phyloP scores from a whole-genome alignment of 1,140 invertebrate genomes.

The Drosophila bifasciata region DNA sequence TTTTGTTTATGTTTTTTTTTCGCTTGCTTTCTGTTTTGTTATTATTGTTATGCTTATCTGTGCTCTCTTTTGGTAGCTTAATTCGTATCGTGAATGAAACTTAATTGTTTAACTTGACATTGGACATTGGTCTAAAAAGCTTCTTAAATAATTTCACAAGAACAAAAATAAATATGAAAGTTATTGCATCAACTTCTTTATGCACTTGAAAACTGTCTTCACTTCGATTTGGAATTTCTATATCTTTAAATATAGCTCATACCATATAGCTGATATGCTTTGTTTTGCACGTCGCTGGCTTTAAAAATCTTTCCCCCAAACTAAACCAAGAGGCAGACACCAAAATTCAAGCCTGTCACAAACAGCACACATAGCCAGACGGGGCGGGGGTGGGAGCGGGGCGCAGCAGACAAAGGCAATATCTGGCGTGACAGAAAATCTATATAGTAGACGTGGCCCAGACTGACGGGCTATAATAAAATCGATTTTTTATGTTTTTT shows the following conservation, averaged over 20 bases:
- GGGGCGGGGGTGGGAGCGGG: not conserved
- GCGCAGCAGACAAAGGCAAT: slow-evolving; percentile 56
- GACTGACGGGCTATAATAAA: slow-evolving; percentile 72
- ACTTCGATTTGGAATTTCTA: not conserved
- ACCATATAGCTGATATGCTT: no score
- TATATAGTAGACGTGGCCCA: slow-evolving; percentile 64
- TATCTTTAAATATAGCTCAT: no score
- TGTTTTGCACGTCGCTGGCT: slow-evolving; percentile 6
- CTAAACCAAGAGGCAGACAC: slow-evolving; percentile 19
- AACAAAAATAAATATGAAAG: no score
- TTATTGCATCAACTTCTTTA: no score
- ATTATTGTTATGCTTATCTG: slow-evolving; percentile 1
- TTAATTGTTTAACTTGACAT: not conserved
- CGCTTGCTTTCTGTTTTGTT: slow-evolving; percentile 2
- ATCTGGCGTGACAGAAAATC: slow-evolving; percentile 75
- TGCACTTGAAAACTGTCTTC: no score
- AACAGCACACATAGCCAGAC: slow-evolving; percentile 27
- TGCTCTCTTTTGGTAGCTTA: not conserved
- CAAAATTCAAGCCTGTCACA: slow-evolving; percentile 65
- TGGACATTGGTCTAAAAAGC: not conserved
- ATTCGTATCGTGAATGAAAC: slow-evolving; percentile 13
- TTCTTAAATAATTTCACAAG: not conserved
- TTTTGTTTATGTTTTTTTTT: slow-evolving; percentile 25
- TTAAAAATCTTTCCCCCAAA: slow-evolving; percentile 44
- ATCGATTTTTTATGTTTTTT: slow-evolving; percentile 79